Conservation (phyloP, 2,888 invertebrate species). For the Eristalis pertinax region DNA sequence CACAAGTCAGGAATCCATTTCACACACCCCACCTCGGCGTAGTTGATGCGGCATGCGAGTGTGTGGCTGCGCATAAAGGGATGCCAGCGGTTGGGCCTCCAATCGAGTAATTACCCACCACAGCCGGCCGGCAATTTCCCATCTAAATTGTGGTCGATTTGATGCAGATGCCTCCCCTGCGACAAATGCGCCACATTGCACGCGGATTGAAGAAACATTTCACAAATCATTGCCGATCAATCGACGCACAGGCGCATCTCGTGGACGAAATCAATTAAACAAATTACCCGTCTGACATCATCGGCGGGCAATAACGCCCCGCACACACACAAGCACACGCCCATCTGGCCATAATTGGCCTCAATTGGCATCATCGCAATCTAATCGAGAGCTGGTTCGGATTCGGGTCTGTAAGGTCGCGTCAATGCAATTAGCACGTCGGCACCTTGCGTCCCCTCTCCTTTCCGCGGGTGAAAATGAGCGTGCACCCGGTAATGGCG, state of each 20-base stretch:
- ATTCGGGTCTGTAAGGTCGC: background rate
- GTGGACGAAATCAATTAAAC: background rate
- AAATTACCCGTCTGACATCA: background rate
- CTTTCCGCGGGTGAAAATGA: background rate
- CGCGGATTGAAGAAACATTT: background rate
- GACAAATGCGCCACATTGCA: background rate
- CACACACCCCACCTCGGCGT: background rate
- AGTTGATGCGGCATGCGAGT: background rate
- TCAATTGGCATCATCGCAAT: background rate
- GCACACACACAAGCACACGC: background rate
- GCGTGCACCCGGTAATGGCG: background rate
- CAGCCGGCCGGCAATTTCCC: background rate
- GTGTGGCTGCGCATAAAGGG: background rate
- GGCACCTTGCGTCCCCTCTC: background rate
- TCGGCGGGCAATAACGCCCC: background rate
- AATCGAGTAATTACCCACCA: background rate
- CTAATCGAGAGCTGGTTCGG: background rate
- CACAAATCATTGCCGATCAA: background rate
- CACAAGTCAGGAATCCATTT: background rate
- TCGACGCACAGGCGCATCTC: background rate
- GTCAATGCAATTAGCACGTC: background rate
- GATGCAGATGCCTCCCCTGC: background rate
- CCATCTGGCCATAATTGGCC: background rate
- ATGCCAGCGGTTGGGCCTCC: background rate
- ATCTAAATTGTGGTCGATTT: background rate